Evolutionary conservation across 2,113 vertebrate species (phyloP).

Genomic region (Abramis brama): DNA sequence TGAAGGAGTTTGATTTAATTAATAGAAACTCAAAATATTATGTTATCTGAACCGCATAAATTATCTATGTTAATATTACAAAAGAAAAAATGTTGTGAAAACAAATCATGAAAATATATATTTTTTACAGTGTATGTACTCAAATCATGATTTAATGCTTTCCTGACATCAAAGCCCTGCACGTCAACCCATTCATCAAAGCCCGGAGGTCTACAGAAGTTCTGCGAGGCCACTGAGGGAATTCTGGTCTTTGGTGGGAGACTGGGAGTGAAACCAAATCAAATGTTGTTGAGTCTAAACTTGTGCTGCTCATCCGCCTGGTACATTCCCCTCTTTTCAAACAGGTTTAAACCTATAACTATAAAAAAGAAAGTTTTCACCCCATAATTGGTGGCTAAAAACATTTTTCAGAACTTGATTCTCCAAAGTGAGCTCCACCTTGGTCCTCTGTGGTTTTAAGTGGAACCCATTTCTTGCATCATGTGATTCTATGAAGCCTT

Average conservation of each 20-base stretch:
- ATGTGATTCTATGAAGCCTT: constrained; percentile 11
- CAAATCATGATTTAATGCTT: not conserved
- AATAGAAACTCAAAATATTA: no score
- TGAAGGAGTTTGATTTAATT: no score
- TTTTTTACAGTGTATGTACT: not conserved
- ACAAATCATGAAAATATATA: no score
- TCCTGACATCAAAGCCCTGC: not conserved
- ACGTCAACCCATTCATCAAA: not conserved
- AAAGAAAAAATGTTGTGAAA: no score
- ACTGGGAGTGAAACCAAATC: not conserved
- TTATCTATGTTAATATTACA: no score
- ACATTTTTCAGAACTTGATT: not conserved
- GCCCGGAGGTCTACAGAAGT: not conserved
- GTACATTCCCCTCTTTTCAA: not conserved
- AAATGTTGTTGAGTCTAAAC: not conserved
- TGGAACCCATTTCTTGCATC: constrained; percentile 11
- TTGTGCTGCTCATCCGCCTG: not conserved
- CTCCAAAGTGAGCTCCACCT: constrained; percentile 27
- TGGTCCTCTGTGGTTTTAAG: constrained; percentile 33
- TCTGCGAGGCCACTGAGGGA: no score
- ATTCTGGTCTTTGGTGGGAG: not conserved
- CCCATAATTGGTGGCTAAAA: constrained; percentile 4
- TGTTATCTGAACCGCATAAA: no score
- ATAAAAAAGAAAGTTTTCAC: not conserved
- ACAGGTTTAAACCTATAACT: not conserved